Conservation (phyloP, 2,797 vertebrate genomes). For the Avahi laniger region DNA sequence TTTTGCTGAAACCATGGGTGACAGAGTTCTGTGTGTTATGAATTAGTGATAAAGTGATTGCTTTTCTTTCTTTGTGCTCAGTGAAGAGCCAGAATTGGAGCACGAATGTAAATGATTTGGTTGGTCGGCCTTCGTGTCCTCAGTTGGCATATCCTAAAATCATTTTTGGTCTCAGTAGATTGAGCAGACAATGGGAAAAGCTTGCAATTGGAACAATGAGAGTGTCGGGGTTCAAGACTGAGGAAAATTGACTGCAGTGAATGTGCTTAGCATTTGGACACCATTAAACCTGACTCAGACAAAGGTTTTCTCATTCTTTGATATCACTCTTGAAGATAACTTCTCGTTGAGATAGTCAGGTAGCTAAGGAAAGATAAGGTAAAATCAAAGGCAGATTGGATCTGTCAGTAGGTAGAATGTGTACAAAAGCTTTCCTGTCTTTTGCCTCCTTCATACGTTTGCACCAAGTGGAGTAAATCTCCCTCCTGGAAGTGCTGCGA, state of each 20-base stretch:
- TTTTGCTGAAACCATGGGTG: neutral
- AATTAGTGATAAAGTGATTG: neutral
- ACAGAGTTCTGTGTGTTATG: neutral
- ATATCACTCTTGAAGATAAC: neutral
- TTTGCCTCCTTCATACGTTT: neutral
- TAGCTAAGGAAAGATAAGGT: constrained; percentile 3
- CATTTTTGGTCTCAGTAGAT: neutral
- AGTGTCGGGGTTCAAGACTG: neutral
- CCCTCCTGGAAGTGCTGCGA: neutral
- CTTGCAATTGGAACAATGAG: neutral
- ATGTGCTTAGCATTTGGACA: neutral
- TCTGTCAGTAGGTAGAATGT: neutral
- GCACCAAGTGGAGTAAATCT: neutral
- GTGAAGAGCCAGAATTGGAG: neutral
- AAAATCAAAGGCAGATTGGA: neutral
- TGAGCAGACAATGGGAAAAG: neutral
- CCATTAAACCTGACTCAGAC: neutral
- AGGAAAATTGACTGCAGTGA: neutral
- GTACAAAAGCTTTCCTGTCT: neutral
- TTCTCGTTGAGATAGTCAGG: neutral
- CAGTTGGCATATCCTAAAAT: neutral
- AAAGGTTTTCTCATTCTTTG: neutral
- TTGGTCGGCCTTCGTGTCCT: neutral
- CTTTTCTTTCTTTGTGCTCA: constrained; percentile 33
- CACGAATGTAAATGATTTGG: neutral